Base-by-base conservation (phyloP, 2,113 vertebrate genomes). In the Echinops telfairi region DNA sequence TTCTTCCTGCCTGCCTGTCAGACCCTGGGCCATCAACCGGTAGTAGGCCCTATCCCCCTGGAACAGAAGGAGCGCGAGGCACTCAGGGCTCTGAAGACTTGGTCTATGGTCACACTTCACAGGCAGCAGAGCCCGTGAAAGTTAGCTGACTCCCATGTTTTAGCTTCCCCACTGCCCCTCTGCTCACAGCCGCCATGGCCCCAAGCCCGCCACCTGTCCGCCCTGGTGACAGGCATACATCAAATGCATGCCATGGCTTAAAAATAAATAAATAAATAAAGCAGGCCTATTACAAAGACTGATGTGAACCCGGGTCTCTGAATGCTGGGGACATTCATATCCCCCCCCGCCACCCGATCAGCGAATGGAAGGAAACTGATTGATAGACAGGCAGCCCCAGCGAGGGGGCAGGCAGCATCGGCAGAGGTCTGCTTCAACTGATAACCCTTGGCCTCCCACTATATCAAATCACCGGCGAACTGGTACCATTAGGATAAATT, bases 401-500 rank as follows among this genome's bases (percentile, higher is more conserved):
- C 95, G 96, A 97, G 95, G 95, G 96, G 95, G 89, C 87, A 80
- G 86, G 89, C 43, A 43, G 77, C 23, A 43, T 89, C 57, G 36
- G 80, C 58, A 25, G 93, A 90, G 90, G 90, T 96, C 96, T 97
- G 98, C 97, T 98, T 97, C 98, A 97, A 96, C 95, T 40, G 86
- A 97, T 98, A 96, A 53, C 93, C 93, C 97, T 94, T 73, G 23
- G n/a, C 95, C 86, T 94, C 94, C 90, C 58, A 86, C 96, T 96
- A 88, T 94, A 97, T 96, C 96, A 95, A 97, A 97, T 97, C 92
- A 94, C 40, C 29, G 92, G 96, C 86, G 82, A 94, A 95, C 91
- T 31, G 77, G 93, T 95, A 86, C 96, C 95, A 94, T 97, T 96
- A 97, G 96, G 96, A 92, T 97, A 95, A 98, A 97, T 98, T 95